Evolutionary conservation across 2,888 invertebrate genomes (phyloP), one percentile per base, ranked within the genome.

Genomic region (Phalangium opilio): DNA sequence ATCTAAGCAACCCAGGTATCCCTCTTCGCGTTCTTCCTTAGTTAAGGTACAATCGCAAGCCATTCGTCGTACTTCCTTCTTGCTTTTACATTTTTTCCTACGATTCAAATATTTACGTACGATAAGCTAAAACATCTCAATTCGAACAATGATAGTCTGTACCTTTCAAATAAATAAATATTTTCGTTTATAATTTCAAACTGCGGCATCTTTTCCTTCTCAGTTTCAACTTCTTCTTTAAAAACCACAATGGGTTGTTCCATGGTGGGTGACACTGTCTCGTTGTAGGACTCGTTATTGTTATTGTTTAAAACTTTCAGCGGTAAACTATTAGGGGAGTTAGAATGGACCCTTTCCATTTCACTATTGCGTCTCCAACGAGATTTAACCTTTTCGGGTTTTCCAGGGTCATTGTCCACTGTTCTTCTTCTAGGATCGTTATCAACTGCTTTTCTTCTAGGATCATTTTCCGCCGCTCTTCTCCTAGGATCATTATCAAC

Each of bases 1-100:
- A 62, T 90, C 89, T 1, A 89, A 91, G 65, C 96, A 96, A 10
- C 89, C 90, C 51, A 77, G 67, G 62, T 85, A 83, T 0, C 87
- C 89, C 49, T 80, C 72, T 38, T 76, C 76, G 54, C 84, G 73
- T 63, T 95, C 95, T 58, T 91, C 91, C 63, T 81, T 78, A 46
- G 84, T 83, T 55, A 91, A 73, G 62, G 84, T 83, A 66, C 95
- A 96, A 67, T 95, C 95, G 67, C 95, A 95, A 27, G 81, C 77
- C 93, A 95, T 93, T 58, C 85, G 78, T 57, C 83, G 82, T 1
- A 86, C 84, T 65, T 93, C 90, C 63, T 84, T 89, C 66, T 84
- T 87, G 50, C 80, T 77, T 55, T 67, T 68, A 8, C 62, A 61
- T 38, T 58, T 55, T 64, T 81, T 69, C 57, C 74, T 73, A 52